phyloP scores from a whole-genome alignment of 92 coral and sea anemone species.

The Parazoanthus swiftii region DNA sequence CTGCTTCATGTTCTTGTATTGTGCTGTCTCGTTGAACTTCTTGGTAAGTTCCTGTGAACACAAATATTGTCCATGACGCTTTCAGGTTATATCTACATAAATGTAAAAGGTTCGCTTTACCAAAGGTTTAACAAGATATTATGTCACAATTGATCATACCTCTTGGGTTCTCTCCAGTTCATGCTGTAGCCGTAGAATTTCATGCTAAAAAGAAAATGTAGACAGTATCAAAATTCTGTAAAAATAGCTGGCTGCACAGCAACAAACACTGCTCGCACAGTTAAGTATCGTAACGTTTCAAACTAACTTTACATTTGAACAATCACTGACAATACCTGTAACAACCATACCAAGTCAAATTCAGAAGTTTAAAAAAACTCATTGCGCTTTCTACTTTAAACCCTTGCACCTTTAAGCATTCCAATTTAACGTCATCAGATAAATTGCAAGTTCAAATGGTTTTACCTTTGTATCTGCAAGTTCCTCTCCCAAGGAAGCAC shows the following conservation, averaged over 20 bases:
- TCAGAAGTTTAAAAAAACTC: no score
- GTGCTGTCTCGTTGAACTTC: conserved; percentile 97
- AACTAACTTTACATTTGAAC: no score
- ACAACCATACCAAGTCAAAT: no score
- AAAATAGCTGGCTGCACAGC: neutral
- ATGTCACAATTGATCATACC: conserved; percentile 41
- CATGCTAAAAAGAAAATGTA: conserved; percentile 68
- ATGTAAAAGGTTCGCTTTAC: neutral
- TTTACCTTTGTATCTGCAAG: conserved; percentile 80
- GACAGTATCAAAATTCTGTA: neutral
- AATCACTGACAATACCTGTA: no score
- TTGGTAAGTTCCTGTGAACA: conserved; percentile 81
- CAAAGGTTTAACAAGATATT: neutral
- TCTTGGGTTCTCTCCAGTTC: conserved; percentile 82
- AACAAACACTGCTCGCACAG: neutral
- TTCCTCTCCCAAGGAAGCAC: conserved; percentile 73
- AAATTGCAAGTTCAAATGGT: neutral
- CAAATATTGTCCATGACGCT: no score
- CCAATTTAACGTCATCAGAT: neutral
- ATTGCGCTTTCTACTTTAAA: no score
- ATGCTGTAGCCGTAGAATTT: conserved; percentile 89
- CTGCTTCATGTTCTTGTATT: conserved; percentile 98
- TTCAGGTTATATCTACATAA: neutral
- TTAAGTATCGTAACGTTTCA: no score
- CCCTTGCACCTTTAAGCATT: no score